These are phyloP conservation scores for Phrynosoma platyrhinos DNA, from an alignment of 2,113 vertebrate species.

Conservation along the genomic window DNA sequence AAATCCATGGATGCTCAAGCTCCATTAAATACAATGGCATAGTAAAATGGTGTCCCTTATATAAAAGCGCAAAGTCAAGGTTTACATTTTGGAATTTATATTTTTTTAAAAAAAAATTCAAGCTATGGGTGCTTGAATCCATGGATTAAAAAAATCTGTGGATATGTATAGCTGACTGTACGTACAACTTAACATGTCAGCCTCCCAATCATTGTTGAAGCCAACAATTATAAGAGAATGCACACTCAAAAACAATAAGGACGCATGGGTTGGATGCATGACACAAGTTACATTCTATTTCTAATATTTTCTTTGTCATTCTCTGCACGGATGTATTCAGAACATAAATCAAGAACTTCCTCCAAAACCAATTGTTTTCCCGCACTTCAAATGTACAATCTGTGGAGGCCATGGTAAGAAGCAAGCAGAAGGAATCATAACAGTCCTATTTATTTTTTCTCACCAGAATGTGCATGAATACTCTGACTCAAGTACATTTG, in stretches of 20 bases:
- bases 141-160: too few relatives aligned
- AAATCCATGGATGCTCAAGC: too few relatives aligned
- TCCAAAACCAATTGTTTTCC: not conserved
- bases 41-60: too few relatives aligned
- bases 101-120: too few relatives aligned
- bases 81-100: too few relatives aligned
- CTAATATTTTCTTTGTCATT: not conserved
- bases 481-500: not conserved
- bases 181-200: not conserved
- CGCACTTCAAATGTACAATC: not conserved
- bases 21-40: too few relatives aligned
- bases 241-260: not conserved
- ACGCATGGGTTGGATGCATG: not conserved
- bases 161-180: too few relatives aligned
- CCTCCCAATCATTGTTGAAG: not conserved
- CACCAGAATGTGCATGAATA: not conserved
- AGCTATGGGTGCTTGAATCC: too few relatives aligned
- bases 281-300: not conserved
- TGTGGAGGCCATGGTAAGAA: not conserved
- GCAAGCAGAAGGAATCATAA: not conserved
- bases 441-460: not conserved
- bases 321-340: not conserved
- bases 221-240: not conserved
- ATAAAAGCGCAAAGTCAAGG: too few relatives aligned
- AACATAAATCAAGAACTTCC: not conserved